Evolutionary conservation across 1,140 invertebrate species (phyloP).

Genomic region (Bombus confusus): DNA sequence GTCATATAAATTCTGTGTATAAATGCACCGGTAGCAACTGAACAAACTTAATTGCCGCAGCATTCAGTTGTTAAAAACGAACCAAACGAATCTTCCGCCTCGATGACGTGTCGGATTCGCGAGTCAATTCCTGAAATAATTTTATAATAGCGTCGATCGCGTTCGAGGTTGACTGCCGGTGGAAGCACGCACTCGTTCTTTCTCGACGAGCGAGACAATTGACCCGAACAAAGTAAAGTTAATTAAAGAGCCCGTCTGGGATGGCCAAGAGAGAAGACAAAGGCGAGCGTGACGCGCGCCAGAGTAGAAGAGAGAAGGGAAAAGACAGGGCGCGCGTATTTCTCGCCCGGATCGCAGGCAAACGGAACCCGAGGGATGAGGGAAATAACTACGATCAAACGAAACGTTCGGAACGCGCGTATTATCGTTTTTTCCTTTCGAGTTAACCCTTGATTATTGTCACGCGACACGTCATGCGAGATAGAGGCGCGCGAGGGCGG

Average conservation of each 20-base stretch:
- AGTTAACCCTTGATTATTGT: slow-evolving; percentile 67
- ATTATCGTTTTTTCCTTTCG: slow-evolving; percentile 43
- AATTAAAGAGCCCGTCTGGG: slow-evolving; percentile 61
- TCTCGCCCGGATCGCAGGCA: slow-evolving; percentile 17
- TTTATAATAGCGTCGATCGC: slow-evolving; percentile 41
- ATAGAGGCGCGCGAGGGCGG: slow-evolving; percentile 25
- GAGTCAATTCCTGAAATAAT: slow-evolving; percentile 42
- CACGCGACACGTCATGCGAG: slow-evolving; percentile 65
- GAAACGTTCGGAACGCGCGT: slow-evolving; percentile 40
- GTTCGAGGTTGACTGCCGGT: not conserved
- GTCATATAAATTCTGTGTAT: too few relatives aligned
- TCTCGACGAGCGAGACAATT: slow-evolving; percentile 49
- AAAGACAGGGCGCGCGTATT: slow-evolving; percentile 15
- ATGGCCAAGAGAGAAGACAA: slow-evolving; percentile 16
- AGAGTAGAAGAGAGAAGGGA: not conserved
- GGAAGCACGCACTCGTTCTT: slow-evolving; percentile 37
- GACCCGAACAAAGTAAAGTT: slow-evolving; percentile 58
- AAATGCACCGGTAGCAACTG: too few relatives aligned
- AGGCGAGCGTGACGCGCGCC: not conserved
- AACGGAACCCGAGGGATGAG: too few relatives aligned
- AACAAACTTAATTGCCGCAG: not conserved
- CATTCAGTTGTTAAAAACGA: not conserved
- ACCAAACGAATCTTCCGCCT: not conserved
- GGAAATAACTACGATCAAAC: slow-evolving; percentile 50
- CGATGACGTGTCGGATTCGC: not conserved